A percentile compares a stretch with the other conserved stretches of the same genome.
phyloP scores from a whole-genome alignment of 2,888 invertebrate genomes.

The Caradrina kadenii region DNA sequence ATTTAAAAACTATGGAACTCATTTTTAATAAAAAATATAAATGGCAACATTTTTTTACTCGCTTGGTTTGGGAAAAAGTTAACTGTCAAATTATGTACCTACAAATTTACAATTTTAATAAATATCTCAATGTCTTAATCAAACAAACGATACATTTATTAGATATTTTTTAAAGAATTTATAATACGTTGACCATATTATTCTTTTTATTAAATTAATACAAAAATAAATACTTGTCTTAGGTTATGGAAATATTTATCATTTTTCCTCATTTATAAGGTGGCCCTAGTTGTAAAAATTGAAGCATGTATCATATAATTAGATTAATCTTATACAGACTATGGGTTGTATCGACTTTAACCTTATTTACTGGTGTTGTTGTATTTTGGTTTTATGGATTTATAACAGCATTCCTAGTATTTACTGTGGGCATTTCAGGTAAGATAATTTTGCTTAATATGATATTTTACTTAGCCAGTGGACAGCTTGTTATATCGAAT shows the following conservation, averaged over 20 bases:
- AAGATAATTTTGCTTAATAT: conserved; percentile 65
- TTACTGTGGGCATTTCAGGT: conserved; percentile 94
- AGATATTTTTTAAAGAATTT: background rate
- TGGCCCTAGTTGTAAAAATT: conserved; percentile 9
- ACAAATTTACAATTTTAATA: conserved; percentile 7
- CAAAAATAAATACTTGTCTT: background rate
- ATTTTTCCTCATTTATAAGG: conserved; percentile 17
- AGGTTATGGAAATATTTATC: conserved; percentile 28
- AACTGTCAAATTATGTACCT: conserved; percentile 29
- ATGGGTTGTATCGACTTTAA: conserved; percentile 94
- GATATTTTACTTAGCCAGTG: background rate
- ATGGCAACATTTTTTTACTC: conserved; percentile 1
- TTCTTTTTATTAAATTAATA: background rate
- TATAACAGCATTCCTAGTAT: conserved; percentile 92
- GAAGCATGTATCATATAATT: conserved; percentile 84
- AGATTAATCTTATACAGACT: conserved; percentile 92
- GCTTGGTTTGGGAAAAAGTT: conserved; percentile 12
- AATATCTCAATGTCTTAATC: conserved; percentile 1
- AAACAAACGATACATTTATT: background rate
- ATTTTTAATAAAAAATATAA: background rate
- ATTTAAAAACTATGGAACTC: background rate
- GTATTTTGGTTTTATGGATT: conserved; percentile 96
- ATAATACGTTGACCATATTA: conserved; percentile 17
- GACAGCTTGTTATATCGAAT: background rate
- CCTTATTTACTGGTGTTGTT: conserved; percentile 93